A percentile compares a stretch with the other conserved stretches of the same genome.
Evolutionary conservation across 2,113 vertebrate species (phyloP).

Genomic region (Emydura subglobosa): DNA sequence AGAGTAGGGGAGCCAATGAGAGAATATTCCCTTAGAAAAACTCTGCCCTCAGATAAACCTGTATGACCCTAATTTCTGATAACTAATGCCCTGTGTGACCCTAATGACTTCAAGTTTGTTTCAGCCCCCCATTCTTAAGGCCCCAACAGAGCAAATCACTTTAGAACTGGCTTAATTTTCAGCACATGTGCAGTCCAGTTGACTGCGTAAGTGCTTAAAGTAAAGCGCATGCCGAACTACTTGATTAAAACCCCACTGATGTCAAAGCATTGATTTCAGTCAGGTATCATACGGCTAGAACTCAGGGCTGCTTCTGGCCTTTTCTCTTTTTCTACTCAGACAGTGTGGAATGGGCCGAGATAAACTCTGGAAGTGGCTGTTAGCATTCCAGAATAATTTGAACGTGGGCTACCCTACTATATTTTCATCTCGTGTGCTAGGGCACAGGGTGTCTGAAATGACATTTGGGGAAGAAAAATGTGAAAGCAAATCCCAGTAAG

Average conservation of each 20-base stretch:
- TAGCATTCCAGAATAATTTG: not conserved
- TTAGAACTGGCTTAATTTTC: not conserved
- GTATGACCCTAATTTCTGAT: not conserved
- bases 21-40: not conserved
- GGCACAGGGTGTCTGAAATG: not conserved
- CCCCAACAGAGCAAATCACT: too few species aligned
- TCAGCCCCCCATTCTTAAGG: too few species aligned
- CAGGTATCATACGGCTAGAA: not conserved
- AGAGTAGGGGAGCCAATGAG: not conserved
- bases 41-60: not conserved
- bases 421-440: not conserved
- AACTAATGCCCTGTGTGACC: not conserved
- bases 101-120: not conserved
- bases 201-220: not conserved
- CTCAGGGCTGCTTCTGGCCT: not conserved
- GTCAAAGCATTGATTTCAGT: not conserved
- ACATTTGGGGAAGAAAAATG: not conserved
- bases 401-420: not conserved
- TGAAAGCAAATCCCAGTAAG: slow-evolving; percentile 17
- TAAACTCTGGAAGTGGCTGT: not conserved
- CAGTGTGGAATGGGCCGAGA: not conserved
- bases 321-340: not conserved
- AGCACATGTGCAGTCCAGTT: not conserved
- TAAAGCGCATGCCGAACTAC: not conserved
- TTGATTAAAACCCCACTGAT: not conserved